Conservation (phyloP, 2,888 invertebrate genomes). For the Agapetus fuscipes region DNA sequence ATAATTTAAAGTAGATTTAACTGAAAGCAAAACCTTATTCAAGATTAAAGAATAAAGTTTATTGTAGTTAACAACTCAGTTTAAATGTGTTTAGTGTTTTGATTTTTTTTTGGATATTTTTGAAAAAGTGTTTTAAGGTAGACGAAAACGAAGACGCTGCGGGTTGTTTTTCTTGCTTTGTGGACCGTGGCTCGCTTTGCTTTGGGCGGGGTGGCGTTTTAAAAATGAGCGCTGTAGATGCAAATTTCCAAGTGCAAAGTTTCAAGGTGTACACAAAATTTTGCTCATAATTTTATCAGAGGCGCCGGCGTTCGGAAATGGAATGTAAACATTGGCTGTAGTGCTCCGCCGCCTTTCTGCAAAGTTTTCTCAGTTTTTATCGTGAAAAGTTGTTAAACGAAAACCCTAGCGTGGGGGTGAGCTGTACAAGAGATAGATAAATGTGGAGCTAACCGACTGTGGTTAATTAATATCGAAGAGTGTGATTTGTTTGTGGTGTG, state of each 20-base stretch:
- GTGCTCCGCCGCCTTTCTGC: neutral
- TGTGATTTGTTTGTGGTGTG: constrained; percentile 5
- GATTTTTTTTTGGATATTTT: too few relatives aligned
- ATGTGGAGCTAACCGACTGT: constrained; percentile 12
- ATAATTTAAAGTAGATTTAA: too few relatives aligned
- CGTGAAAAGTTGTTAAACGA: constrained; percentile 6
- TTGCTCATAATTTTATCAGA: constrained; percentile 4
- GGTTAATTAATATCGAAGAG: constrained; percentile 12
- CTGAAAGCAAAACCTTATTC: too few relatives aligned
- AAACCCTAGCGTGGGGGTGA: constrained; percentile 7
- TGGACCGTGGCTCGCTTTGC: too few relatives aligned
- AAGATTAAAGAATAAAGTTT: too few relatives aligned
- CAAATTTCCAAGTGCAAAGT: constrained; percentile 2
- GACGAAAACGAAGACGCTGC: too few relatives aligned
- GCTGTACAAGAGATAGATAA: constrained; percentile 13
- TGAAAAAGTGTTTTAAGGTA: too few relatives aligned
- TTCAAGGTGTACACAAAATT: constrained; percentile 1
- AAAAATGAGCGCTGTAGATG: too few relatives aligned
- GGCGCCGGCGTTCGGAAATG: constrained; percentile 1
- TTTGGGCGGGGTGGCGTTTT: too few relatives aligned
- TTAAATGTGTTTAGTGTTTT: too few relatives aligned
- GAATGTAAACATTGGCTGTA: constrained; percentile 5
- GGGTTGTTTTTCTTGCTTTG: too few relatives aligned
- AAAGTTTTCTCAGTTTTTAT: constrained; percentile 12
- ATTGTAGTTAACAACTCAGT: too few relatives aligned